A percentile compares a stretch with the other conserved stretches of the same genome.
phyloP scores from a whole-genome alignment of 2,888 invertebrate species.

The Perizoma flavofasciatum region DNA sequence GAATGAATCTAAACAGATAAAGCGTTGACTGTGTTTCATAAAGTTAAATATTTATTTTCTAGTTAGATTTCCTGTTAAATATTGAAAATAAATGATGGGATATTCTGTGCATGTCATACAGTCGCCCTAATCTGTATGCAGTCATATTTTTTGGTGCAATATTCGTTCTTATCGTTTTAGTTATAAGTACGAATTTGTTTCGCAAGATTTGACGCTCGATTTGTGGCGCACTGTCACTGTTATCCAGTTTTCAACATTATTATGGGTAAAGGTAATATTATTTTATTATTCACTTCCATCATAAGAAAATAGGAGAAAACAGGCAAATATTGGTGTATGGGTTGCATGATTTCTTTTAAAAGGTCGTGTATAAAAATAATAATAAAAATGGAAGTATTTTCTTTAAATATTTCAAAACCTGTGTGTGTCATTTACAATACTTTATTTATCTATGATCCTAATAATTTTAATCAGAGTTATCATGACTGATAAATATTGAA shows the following conservation, averaged over 20 bases:
- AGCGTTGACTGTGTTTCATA: slow-evolving; percentile 43
- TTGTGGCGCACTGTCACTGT: slow-evolving; percentile 34
- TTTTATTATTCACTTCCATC: slow-evolving; percentile 57
- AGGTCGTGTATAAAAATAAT: no score
- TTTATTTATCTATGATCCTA: no score
- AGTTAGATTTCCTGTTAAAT: slow-evolving; percentile 32
- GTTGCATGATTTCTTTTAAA: slow-evolving; percentile 13
- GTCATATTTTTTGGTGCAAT: slow-evolving; percentile 6
- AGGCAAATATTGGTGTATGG: slow-evolving; percentile 29
- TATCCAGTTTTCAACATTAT: slow-evolving; percentile 44
- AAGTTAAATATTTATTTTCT: slow-evolving; percentile 32
- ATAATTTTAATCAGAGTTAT: no score
- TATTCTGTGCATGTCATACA: slow-evolving; percentile 32
- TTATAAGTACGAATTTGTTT: slow-evolving; percentile 13
- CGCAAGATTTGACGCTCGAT: neutral
- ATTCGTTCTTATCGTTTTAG: slow-evolving; percentile 24
- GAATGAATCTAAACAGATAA: slow-evolving; percentile 39
- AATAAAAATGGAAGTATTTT: no score
- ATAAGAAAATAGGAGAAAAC: slow-evolving; percentile 18
- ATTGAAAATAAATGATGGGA: slow-evolving; percentile 23
- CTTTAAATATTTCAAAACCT: no score
- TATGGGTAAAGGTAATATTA: slow-evolving; percentile 72
- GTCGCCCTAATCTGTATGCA: slow-evolving; percentile 12
- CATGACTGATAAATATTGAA: no score
- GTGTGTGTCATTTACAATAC: no score